Percentiles rank a stretch among this genome's conserved stretches.
These are phyloP conservation scores for Phortica okadai DNA, from an alignment of 2,888 invertebrate genomes.

Conservation along the genomic window DNA sequence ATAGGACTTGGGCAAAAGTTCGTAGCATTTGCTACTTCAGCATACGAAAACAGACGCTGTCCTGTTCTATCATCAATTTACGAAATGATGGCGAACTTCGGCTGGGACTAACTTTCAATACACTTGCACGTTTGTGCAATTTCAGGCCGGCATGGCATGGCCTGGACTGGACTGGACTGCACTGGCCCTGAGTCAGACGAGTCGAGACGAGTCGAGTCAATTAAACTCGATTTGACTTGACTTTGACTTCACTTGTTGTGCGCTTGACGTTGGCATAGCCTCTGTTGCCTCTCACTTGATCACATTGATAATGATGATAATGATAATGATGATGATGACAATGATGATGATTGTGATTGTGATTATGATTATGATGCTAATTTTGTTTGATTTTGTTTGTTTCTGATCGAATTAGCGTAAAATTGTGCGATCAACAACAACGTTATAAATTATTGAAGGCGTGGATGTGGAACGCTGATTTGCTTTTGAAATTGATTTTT, in stretches of 20 bases:
- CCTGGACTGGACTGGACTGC: no score
- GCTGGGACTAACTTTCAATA: background rate
- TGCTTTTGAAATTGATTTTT: conserved; percentile 58
- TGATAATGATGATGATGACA: conserved; percentile 37
- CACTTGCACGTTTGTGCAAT: background rate
- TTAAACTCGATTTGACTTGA: background rate
- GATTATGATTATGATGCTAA: conserved; percentile 42
- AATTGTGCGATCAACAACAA: conserved; percentile 62
- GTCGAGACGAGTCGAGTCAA: no score
- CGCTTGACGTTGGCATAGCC: background rate
- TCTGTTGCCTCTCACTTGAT: background rate
- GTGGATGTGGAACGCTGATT: conserved; percentile 53
- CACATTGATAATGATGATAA: conserved; percentile 39
- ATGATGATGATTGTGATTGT: conserved; percentile 37
- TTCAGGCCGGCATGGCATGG: background rate
- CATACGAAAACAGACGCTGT: background rate
- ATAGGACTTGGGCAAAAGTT: background rate
- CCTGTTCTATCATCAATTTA: background rate
- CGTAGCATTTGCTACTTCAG: background rate
- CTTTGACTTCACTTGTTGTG: background rate
- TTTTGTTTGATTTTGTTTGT: conserved; percentile 64
- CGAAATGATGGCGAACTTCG: background rate
- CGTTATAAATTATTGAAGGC: conserved; percentile 35
- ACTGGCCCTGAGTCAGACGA: no score
- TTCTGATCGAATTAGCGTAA: conserved; percentile 66